Conservation (phyloP, 2,888 invertebrate genomes). For the Aleiodes alternator region DNA sequence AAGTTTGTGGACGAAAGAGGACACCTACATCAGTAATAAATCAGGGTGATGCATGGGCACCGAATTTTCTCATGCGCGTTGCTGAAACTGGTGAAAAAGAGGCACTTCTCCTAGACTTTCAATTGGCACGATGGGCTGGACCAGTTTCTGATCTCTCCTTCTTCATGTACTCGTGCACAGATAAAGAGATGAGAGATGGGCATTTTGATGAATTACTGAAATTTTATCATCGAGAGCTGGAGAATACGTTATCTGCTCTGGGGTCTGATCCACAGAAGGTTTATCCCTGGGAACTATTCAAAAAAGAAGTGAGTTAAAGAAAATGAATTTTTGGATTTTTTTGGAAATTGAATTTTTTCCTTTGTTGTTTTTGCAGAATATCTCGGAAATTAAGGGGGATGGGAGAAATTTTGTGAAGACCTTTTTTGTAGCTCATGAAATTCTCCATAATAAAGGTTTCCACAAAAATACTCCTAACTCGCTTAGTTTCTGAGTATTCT, state of each 20-base stretch:
- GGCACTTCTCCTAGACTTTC: constrained; percentile 83
- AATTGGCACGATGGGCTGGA: constrained; percentile 79
- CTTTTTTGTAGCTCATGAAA: not conserved
- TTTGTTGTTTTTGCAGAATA: not conserved
- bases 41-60: constrained; percentile 86
- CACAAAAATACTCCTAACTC: not conserved
- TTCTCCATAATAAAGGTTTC: not conserved
- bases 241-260: constrained; percentile 77
- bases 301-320: constrained; percentile 74
- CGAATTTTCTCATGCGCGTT: constrained; percentile 81
- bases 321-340: not conserved
- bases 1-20: constrained; percentile 62
- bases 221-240: constrained; percentile 80
- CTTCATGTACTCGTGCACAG: constrained; percentile 81
- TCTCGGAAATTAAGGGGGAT: not conserved
- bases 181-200: constrained; percentile 77
- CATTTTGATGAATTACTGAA: constrained; percentile 80
- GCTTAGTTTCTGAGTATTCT: not conserved
- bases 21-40: constrained; percentile 78
- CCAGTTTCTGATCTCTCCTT: constrained; percentile 80
- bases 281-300: constrained; percentile 77
- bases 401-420: not conserved
- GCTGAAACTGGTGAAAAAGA: constrained; percentile 63
- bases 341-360: not conserved
- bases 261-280: constrained; percentile 80